These are phyloP conservation scores for Diloba caeruleocephala DNA, from an alignment of 2,888 invertebrate genomes.

Conservation along the genomic window DNA sequence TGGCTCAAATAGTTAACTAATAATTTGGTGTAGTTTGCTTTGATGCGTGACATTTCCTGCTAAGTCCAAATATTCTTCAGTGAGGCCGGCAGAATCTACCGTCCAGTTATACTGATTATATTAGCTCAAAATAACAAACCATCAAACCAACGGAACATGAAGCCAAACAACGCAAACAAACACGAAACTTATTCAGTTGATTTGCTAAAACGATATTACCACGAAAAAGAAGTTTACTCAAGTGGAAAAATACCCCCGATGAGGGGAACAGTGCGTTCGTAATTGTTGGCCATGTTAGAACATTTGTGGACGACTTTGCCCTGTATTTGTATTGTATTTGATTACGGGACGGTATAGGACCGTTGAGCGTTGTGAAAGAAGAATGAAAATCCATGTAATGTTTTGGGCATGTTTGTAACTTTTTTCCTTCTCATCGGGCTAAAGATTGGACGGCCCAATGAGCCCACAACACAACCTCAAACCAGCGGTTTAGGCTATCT, in stretches of 20 bases:
- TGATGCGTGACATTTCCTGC: too few relatives aligned
- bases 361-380: background rate
- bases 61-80: too few relatives aligned
- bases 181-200: slow-evolving; percentile 34
- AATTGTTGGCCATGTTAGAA: slow-evolving; percentile 29
- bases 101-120: too few relatives aligned
- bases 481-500: too few relatives aligned
- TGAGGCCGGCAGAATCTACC: too few relatives aligned
- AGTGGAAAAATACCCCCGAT: slow-evolving; percentile 43
- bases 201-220: slow-evolving; percentile 45
- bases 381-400: background rate
- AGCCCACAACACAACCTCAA: too few relatives aligned
- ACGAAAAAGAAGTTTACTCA: slow-evolving; percentile 30
- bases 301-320: slow-evolving; percentile 31
- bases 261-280: slow-evolving; percentile 28
- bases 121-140: slow-evolving; percentile 6
- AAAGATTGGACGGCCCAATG: too few relatives aligned
- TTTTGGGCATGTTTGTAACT: background rate
- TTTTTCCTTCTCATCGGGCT: too few relatives aligned
- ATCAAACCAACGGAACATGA: slow-evolving; percentile 20
- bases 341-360: slow-evolving; percentile 17
- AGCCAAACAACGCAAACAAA: slow-evolving; percentile 45
- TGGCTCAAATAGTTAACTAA: too few relatives aligned
- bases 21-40: too few relatives aligned
- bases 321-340: slow-evolving; percentile 25